Evolutionary conservation across 1,140 invertebrate species (phyloP), one percentile per base, ranked within the genome.

Genomic region (Aphelinus certus): DNA sequence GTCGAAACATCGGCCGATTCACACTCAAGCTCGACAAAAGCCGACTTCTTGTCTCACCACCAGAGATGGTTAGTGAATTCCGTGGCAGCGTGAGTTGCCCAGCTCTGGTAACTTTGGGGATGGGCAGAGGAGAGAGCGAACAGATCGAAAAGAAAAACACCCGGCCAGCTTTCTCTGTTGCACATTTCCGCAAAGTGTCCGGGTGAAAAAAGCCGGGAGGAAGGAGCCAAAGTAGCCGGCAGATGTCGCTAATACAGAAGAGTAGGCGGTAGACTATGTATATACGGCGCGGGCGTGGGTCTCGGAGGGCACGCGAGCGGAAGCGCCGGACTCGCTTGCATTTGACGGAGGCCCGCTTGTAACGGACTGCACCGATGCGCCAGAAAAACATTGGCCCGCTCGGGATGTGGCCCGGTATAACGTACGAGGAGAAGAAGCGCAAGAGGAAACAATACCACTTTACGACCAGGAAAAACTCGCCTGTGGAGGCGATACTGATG

Each of bases 271-370:
- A 26, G 26, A 26, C 26, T 26, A 26, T 26, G 26, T 26, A 26
- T 26, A 26, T 26, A 26, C 26, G 26, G 26, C 26, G 26, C 0
- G 26, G 26, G 26, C 26, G 26, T 26, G 26, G 26, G 26, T 26
- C 26, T 26, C 26, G 26, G 26, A 26, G 26, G 26, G 26, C 26
- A 26, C 26, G 26, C 26, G 26, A 26, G 26, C 26, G 51, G 4
- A 53, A 64, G 51, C 5, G 2, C n/a, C 7, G 7, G 49, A 71
- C 5, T 48, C 64, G 75, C 69, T 79, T 82, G 80, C 78, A 82
- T 83, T 82, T 81, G 83, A 82, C 81, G 82, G 80, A 26, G 26
- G 51, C 51, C 9, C 4, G 83, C 80, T 84, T 82, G 83, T 84
- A 82, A 83, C 79, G 78, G 82, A 80, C 79, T 83, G 80, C 78